These are phyloP conservation scores for Phoenicopterus ruber DNA, from an alignment of 2,113 vertebrate species.

Conservation along the genomic window DNA sequence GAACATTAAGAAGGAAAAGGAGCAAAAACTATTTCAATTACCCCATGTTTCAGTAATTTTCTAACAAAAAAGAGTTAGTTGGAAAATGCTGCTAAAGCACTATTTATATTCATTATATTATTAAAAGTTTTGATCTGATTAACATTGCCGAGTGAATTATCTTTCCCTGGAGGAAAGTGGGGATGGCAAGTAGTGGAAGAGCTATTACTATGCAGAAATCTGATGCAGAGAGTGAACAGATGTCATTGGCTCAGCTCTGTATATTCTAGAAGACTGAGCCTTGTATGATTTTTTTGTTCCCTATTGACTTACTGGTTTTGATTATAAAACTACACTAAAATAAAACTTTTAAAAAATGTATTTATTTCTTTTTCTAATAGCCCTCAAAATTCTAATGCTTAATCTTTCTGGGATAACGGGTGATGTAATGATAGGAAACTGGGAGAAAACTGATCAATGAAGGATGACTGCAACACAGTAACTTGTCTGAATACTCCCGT, in stretches of 20 bases:
- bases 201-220: neutral
- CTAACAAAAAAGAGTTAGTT: neutral
- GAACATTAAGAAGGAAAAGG: neutral
- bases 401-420: neutral
- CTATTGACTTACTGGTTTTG: neutral
- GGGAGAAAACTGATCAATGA: neutral
- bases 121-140: neutral
- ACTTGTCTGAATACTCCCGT: neutral
- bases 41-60: neutral
- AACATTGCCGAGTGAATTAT: neutral
- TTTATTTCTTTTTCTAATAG: neutral
- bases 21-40: slow-evolving; percentile 24
- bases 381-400: neutral
- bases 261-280: neutral
- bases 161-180: neutral
- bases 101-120: neutral
- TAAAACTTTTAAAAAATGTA: rapidly evolving
- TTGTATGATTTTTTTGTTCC: neutral
- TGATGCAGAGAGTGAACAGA: neutral
- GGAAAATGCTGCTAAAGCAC: neutral
- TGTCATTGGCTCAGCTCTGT: neutral
- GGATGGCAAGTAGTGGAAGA: neutral
- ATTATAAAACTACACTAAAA: neutral
- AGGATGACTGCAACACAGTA: neutral
- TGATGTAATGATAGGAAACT: neutral